A percentile compares a stretch with the other conserved stretches of the same genome.
Evolutionary conservation across 92 coral and sea anemone species (phyloP).

Genomic region (Epizoanthus stellaris): DNA sequence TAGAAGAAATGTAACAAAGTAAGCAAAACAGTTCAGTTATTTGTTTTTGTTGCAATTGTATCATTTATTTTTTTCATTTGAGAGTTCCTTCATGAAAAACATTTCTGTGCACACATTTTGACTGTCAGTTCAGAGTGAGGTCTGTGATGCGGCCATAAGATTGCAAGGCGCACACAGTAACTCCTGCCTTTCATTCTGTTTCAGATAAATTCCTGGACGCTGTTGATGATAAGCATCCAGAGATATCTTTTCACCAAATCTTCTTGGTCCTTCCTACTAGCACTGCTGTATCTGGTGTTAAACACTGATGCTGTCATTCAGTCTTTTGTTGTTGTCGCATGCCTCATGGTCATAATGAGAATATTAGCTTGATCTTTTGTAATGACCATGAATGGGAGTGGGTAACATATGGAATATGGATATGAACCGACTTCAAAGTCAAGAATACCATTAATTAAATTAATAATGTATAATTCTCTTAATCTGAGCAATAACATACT

Average conservation of each 20-base stretch:
- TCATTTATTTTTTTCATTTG: neutral
- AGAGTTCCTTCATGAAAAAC: neutral
- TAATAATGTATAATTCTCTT: neutral
- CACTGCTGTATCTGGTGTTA: conserved; percentile 72
- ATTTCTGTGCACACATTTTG: neutral
- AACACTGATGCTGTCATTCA: conserved; percentile 73
- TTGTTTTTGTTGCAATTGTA: too few relatives aligned
- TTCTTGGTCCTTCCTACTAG: conserved; percentile 68
- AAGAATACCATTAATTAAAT: neutral
- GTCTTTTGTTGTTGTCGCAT: conserved; percentile 63
- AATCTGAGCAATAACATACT: too few relatives aligned
- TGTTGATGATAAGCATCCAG: conserved; percentile 64
- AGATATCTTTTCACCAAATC: conserved; percentile 65
- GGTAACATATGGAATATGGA: neutral
- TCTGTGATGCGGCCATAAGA: conserved; percentile 33
- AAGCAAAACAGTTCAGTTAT: too few relatives aligned
- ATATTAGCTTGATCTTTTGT: conserved; percentile 27
- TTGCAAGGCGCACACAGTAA: conserved; percentile 83
- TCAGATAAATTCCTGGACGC: conserved; percentile 81
- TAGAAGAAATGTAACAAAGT: too few relatives aligned
- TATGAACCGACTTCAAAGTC: neutral
- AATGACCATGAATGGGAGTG: neutral
- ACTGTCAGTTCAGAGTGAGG: conserved; percentile 28
- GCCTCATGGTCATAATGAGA: conserved; percentile 60
- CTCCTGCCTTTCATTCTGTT: conserved; percentile 82